These are phyloP conservation scores for Drosophila anomalipes DNA, from an alignment of 2,888 invertebrate species.

Conservation along the genomic window DNA sequence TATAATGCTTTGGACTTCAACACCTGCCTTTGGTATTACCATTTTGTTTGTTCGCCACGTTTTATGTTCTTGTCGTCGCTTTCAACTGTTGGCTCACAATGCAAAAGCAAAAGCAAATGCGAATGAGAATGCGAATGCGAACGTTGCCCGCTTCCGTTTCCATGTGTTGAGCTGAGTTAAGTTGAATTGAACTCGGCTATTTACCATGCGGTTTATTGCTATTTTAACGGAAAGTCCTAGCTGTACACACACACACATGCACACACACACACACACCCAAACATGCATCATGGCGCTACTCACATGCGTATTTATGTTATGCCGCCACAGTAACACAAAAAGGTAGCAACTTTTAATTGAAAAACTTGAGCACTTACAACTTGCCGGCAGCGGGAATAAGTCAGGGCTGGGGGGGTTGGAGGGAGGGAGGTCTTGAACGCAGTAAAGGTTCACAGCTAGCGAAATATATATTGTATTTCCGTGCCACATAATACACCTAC, in stretches of 20 bases:
- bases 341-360: conserved; percentile 80
- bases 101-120: conserved; percentile 10
- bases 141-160: neutral
- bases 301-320: conserved; percentile 78
- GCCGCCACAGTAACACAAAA: conserved; percentile 73
- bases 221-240: conserved; percentile 59
- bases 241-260: conserved; percentile 16
- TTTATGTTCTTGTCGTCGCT: conserved; percentile 37
- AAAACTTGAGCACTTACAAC: conserved; percentile 80
- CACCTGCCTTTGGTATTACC: conserved; percentile 64
- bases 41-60: conserved; percentile 38
- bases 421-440: neutral
- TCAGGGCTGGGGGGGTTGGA: neutral
- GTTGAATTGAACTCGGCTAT: conserved; percentile 35
- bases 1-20: conserved; percentile 73
- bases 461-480: conserved; percentile 62
- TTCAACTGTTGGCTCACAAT: conserved; percentile 24
- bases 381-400: conserved; percentile 51
- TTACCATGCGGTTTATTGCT: conserved; percentile 71
- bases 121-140: neutral
- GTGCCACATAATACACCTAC: conserved; percentile 48
- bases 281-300: conserved; percentile 28
- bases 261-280: conserved; percentile 18
- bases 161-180: conserved; percentile 2
- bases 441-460: conserved; percentile 43